These are phyloP conservation scores for Gambelia wislizenii DNA, from an alignment of 2,797 vertebrate genomes.

Conservation along the genomic window DNA sequence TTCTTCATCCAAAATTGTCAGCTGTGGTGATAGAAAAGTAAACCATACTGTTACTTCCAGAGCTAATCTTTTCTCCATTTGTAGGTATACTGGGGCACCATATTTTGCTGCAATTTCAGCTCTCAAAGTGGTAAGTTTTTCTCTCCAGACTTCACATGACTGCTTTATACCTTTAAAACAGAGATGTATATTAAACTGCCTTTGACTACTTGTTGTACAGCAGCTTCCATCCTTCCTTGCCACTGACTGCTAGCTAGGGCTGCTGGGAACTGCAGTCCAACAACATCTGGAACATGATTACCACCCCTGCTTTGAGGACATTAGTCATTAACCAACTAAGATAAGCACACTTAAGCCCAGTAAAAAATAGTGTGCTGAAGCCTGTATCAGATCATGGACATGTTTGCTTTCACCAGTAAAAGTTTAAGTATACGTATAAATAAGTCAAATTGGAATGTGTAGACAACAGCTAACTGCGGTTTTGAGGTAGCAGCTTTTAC, in stretches of 20 bases:
- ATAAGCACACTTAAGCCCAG: not conserved
- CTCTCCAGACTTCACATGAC: constrained; percentile 16
- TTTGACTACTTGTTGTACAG: no score
- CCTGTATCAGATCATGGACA: not conserved
- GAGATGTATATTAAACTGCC: no score
- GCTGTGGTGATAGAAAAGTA: not conserved
- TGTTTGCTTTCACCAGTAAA: not conserved
- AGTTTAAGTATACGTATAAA: not conserved
- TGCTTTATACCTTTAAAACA: constrained; percentile 16
- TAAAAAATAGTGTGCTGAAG: not conserved
- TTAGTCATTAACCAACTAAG: not conserved
- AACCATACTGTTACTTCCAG: constrained; percentile 46
- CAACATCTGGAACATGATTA: no score
- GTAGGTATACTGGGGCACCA: constrained; percentile 95
- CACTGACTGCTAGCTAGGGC: no score
- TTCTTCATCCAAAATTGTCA: constrained; percentile 4
- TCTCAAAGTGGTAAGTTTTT: constrained; percentile 91
- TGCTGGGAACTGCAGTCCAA: no score
- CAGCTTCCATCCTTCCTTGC: no score
- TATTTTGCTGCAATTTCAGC: constrained; percentile 98
- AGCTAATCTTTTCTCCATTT: constrained; percentile 48
- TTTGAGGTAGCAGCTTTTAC: not conserved
- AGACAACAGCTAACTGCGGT: not conserved
- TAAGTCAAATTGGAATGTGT: not conserved
- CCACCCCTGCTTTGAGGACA: not conserved